Base-by-base conservation (phyloP, 2,797 vertebrate genomes). In the Tokudaia muenninki region DNA sequence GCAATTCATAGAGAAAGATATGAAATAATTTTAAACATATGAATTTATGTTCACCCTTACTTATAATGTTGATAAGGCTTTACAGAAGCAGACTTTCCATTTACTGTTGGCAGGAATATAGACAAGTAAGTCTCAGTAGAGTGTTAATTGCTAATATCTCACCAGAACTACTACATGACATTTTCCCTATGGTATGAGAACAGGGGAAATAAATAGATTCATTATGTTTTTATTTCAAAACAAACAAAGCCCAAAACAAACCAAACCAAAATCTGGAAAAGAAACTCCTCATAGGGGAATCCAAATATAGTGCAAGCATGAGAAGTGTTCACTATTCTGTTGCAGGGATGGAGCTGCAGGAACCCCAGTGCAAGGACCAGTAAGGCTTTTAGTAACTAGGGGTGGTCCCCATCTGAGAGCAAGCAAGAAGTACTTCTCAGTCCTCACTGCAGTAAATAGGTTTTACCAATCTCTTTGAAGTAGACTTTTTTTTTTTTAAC, bases 171-270 rank as follows among this genome's bases (percentile, higher is more conserved):
- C 47, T 95, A 59, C 2, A 34, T 34, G 6, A 7, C 11, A 77
- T 93, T 92, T 94, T 81, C 34, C 44, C 9, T 63, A 93, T 94
- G 74, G 34, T 93, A 59, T 72, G 61, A 93, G 67, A 41, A n/a
- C 59, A 87, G 52, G 14, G 44, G 5, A 84, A 84, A 37, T 34
- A 92, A 26, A 65, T 37, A 79, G 16, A 26, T 70, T 57, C 55
- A 24, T 57, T 31, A 12, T 61, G 44, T 59, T 21, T 57, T 83
- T 79, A 16, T 78, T 83, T 74, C 24, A 44, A 61, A 34, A 50
- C 1, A 31, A 55, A 70, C 67, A 67, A 67, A 67, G 16, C 31
- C 2, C 13, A 67, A 34, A n/a, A 6, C 67, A 70, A 80, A 52
- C 50, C 34, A 55, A 80, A 19, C 19, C 19, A 57, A 75, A 59